Base-by-base conservation (phyloP, 2,888 invertebrate species). In the Drosophila fulvimacula region DNA sequence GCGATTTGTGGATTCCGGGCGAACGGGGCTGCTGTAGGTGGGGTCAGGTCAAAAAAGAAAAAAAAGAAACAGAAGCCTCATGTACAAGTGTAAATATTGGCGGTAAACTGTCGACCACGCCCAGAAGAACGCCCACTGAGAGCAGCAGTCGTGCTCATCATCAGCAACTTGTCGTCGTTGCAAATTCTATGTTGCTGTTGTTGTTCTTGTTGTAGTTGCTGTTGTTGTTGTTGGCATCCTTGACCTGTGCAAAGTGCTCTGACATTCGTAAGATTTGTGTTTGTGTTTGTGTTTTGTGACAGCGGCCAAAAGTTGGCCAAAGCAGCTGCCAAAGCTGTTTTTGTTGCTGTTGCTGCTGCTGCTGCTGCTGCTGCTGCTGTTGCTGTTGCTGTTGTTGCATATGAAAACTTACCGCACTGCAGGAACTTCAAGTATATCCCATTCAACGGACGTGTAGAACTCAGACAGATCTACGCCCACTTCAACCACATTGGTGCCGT, bases 391-490 rank as follows among this genome's bases (percentile, higher is more conserved):
- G 52, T 7, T 56, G 59, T 39, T 55, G 59, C 53, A 73, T 61
- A 56, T 19, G 48, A 56, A 69, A 69, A 90, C 92, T 93, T 92
- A 96, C 97, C 97, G 96, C 80, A 97, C 97, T 80, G 97, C 97
- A 80, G 97, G 98, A 91, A 98, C 99, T 94, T 98, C 97, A 74
- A 99, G 94, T 89, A 99, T 98, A 93, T 99, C 99, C 99, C 99
- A 99, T 93, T 99, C 99, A 61, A 99, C 99, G 73, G 98, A 98
- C 95, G 97, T 97, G 94, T 99, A 99, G 94, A 99, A 99, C 93
- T 98, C 99, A 60, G 97, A 96, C 77, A 99, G 95, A 93, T 99
- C 99, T 70, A 99, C 98, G 59, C 99, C 99, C 71, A 97, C 96
- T 68, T 97, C 97, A 76, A 98, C 97, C 84, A 97, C 94, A 92